Evolutionary conservation across 2,888 invertebrate species (phyloP).

Genomic region (Zootermopsis nevadensis): DNA sequence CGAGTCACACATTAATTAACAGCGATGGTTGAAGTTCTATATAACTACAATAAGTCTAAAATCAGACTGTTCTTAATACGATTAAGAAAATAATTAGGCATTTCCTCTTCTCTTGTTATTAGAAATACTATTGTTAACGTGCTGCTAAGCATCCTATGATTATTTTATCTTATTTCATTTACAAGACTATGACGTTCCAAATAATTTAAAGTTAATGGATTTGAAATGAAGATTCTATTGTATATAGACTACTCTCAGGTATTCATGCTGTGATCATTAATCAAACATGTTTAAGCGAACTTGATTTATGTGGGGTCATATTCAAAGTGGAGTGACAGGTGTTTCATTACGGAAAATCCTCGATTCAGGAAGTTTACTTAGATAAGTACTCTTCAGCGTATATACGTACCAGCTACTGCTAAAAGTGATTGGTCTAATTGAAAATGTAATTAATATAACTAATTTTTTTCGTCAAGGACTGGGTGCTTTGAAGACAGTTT

Average conservation of each 20-base stretch:
- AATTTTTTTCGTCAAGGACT: no score
- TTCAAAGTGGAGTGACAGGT: not conserved
- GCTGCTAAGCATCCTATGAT: not conserved
- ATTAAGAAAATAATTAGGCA: not conserved
- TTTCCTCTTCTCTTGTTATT: not conserved
- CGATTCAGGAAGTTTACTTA: no score
- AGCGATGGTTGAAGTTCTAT: not conserved
- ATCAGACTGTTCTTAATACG: conserved; percentile 11
- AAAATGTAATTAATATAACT: no score
- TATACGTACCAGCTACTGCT: no score
- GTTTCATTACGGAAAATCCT: no score
- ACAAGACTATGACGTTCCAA: not conserved
- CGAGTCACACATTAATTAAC: conserved; percentile 28
- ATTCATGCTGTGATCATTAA: not conserved
- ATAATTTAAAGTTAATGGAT: not conserved
- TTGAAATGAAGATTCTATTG: not conserved
- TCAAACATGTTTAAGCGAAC: not conserved
- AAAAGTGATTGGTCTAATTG: no score
- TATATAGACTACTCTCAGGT: not conserved
- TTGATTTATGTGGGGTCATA: not conserved
- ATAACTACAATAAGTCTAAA: not conserved
- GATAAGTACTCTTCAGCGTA: no score
- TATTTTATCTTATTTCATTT: not conserved
- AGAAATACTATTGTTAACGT: not conserved
- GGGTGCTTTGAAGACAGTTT: no score